Conservation (phyloP, 2,888 invertebrate genomes). For the Aleiodes testaceus region DNA sequence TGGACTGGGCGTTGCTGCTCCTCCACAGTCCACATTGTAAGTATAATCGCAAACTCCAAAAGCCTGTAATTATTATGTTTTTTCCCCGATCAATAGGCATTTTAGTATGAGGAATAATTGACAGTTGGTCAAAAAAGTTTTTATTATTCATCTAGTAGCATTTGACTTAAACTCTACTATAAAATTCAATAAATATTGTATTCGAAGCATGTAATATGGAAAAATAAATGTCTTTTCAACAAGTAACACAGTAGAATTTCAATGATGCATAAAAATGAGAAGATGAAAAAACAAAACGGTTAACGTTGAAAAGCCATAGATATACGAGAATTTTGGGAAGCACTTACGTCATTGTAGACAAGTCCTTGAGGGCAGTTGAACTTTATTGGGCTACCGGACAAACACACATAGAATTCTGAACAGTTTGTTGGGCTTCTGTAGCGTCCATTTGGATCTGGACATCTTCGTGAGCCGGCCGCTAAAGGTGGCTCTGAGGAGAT, state of each 20-base stretch:
- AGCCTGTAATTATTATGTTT: slow-evolving; percentile 73
- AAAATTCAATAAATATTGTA: slow-evolving; percentile 33
- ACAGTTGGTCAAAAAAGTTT: too few species aligned
- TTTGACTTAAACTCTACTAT: slow-evolving; percentile 12
- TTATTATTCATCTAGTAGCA: slow-evolving; percentile 15
- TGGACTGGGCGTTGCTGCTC: slow-evolving; percentile 62
- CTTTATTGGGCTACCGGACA: slow-evolving; percentile 76
- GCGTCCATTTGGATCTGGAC: slow-evolving; percentile 77
- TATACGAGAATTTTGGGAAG: not conserved
- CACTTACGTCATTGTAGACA: slow-evolving; percentile 77
- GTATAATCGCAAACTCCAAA: slow-evolving; percentile 80
- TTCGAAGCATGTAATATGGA: slow-evolving; percentile 37
- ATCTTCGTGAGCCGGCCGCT: slow-evolving; percentile 67
- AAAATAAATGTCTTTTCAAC: slow-evolving; percentile 12
- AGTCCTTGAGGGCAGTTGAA: slow-evolving; percentile 80
- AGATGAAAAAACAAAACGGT: too few species aligned
- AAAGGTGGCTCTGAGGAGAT: slow-evolving; percentile 62
- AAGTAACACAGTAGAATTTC: slow-evolving; percentile 26
- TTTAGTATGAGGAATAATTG: too few species aligned
- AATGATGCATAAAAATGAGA: slow-evolving; percentile 15
- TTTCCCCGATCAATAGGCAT: not conserved
- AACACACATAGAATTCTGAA: slow-evolving; percentile 80
- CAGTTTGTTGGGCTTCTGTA: slow-evolving; percentile 79
- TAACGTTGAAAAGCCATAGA: not conserved
- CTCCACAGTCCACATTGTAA: slow-evolving; percentile 77